Base-by-base conservation (phyloP, 2,797 vertebrate species). In the Borostomias antarcticus region DNA sequence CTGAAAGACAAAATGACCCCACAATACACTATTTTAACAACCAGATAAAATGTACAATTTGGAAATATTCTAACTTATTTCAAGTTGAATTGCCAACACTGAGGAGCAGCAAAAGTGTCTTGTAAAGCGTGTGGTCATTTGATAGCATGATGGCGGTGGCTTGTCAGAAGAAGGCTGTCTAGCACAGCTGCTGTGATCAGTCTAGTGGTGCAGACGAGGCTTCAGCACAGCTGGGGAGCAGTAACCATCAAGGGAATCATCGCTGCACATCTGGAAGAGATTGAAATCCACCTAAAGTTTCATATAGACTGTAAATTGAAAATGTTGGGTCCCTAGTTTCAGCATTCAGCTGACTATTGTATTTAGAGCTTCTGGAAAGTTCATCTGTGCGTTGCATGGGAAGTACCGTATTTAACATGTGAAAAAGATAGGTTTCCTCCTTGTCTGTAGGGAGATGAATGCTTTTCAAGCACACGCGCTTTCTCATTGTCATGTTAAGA, bases 91-190 rank as follows among this genome's bases (percentile, higher is more conserved):
- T n/a, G n/a, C n/a, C n/a, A n/a, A n/a, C n/a, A n/a, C n/a, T n/a
- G n/a, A n/a, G n/a, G n/a, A n/a, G n/a, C n/a, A n/a, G n/a, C n/a
- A n/a, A n/a, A n/a, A n/a, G n/a, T n/a, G n/a, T n/a, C n/a, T n/a
- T n/a, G n/a, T n/a, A n/a, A n/a, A n/a, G n/a, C n/a, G 70, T 35
- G 82, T 80, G 82, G 79, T 83, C 84, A 89, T 87, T 90, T 88
- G 81, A 85, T 81, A 88, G 72, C 67, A 69, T 86, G 89, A 89
- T 82, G 83, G 84, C 82, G 78, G 78, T 62, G 70, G 74, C 74
- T 70, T 87, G 86, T 86, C 86, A 84, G 53, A 58, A 54, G 28
- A 6, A 66, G 54, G 74, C 75, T 62, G 71, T 77, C 77, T 75
- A 70, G 63, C 65, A 61, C 70, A 76, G 68, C 64, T 57, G 51